Conservation (phyloP, 2,113 vertebrate genomes). For the Datnioides undecimradiatus region DNA sequence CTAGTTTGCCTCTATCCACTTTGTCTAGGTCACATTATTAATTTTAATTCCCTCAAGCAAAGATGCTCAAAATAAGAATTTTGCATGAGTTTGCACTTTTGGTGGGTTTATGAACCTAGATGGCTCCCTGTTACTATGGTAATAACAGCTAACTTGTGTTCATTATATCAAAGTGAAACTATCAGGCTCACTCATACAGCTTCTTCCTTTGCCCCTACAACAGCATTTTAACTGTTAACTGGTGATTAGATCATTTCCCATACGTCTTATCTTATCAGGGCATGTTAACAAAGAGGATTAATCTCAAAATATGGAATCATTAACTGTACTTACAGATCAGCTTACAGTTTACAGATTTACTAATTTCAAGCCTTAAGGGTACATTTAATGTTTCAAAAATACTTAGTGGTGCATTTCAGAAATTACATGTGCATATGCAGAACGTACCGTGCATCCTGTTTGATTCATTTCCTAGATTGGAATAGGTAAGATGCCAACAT, state of each 20-base stretch:
- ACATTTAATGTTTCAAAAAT: background rate
- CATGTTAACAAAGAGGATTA: background rate
- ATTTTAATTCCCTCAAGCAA: constrained; percentile 58
- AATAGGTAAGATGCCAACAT: constrained; percentile 20
- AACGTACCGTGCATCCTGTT: background rate
- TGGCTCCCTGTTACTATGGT: constrained; percentile 41
- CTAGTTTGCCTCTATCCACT: constrained; percentile 42
- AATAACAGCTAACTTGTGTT: constrained; percentile 16
- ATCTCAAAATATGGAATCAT: constrained; percentile 17
- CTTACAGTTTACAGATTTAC: no score
- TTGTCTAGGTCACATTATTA: constrained; percentile 63
- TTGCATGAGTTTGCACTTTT: constrained; percentile 27
- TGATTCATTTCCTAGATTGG: background rate
- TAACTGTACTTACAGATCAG: no score
- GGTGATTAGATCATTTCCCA: background rate
- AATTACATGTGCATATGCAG: constrained; percentile 1
- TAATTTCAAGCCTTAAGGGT: background rate
- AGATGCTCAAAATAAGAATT: constrained; percentile 35
- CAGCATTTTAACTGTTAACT: constrained; percentile 1
- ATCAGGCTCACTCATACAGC: background rate
- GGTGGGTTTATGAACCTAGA: background rate
- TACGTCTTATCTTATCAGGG: background rate
- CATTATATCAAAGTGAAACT: constrained; percentile 24
- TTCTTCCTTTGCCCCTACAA: background rate
- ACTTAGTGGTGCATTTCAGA: background rate